Percentiles rank a stretch among this genome's conserved stretches.
Evolutionary conservation across 2,797 vertebrate genomes (phyloP).

Genomic region (Alfaro cultratus): DNA sequence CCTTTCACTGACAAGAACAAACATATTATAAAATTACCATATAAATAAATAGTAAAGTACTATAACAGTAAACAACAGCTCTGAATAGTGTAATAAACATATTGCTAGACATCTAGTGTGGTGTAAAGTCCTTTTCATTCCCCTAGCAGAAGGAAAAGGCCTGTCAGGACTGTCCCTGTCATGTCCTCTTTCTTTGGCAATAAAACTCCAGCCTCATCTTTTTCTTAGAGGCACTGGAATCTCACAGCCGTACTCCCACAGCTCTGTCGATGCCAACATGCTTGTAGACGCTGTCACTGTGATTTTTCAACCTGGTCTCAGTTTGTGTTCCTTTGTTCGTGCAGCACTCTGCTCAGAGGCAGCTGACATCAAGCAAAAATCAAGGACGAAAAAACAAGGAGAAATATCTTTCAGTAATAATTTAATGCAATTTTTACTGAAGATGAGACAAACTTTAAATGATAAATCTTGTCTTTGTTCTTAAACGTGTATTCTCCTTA

Average conservation of each 20-base stretch:
- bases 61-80: background rate
- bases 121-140: background rate
- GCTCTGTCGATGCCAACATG: conserved; percentile 36
- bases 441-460: background rate
- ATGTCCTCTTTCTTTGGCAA: conserved; percentile 42
- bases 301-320: conserved; percentile 47
- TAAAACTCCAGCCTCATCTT: conserved; percentile 18
- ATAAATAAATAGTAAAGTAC: background rate
- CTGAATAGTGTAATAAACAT: background rate
- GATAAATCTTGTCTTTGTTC: conserved; percentile 11
- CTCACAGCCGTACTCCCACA: conserved; percentile 31
- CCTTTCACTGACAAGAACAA: background rate
- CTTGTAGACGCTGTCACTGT: conserved; percentile 32
- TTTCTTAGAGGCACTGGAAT: conserved; percentile 31
- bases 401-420: background rate
- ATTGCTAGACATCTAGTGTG: background rate
- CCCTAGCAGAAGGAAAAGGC: conserved; percentile 12
- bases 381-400: background rate
- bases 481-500: background rate
- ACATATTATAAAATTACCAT: background rate
- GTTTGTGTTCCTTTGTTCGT: conserved; percentile 13
- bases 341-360: conserved; percentile 12
- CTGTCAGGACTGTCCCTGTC: conserved; percentile 11
- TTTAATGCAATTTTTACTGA: background rate
- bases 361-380: conserved; percentile 25